A percentile compares a stretch with the other conserved stretches of the same genome.
These are phyloP conservation scores for Sterrhoptilus dennistouni DNA, from an alignment of 2,113 vertebrate genomes.

Conservation along the genomic window DNA sequence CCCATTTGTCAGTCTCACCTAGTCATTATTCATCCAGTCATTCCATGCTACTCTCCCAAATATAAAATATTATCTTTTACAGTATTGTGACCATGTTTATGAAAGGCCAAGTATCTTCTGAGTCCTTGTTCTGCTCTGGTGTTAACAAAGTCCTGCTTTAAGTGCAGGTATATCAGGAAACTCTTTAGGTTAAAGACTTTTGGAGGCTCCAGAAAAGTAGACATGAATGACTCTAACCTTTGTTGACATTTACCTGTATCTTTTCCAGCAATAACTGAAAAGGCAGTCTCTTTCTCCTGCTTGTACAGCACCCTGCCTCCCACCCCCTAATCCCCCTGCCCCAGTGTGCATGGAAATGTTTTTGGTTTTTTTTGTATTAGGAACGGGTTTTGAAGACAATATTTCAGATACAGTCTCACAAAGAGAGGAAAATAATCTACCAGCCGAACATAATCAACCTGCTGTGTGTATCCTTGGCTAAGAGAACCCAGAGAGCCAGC, in stretches of 20 bases:
- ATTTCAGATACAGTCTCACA: neutral
- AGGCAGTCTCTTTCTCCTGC: neutral
- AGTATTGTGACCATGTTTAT: neutral
- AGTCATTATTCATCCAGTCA: neutral
- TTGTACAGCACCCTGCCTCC: neutral
- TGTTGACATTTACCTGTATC: neutral
- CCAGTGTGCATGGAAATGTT: neutral
- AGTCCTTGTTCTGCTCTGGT: neutral
- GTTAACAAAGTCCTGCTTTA: neutral
- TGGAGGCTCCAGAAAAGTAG: neutral
- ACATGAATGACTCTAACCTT: neutral
- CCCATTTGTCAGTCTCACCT: neutral
- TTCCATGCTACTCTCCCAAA: neutral
- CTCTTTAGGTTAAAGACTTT: neutral
- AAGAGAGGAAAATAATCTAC: neutral
- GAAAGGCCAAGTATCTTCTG: neutral
- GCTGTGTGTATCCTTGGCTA: neutral
- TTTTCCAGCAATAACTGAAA: neutral
- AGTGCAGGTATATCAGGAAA: neutral
- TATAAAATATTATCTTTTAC: neutral
- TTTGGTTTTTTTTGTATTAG: neutral
- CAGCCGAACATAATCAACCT: neutral
- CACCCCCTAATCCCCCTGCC: rapidly evolving
- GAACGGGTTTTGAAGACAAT: neutral
- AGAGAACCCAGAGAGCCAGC: neutral